Conservation (phyloP, 2,888 invertebrate genomes). For the Neria commutata region DNA sequence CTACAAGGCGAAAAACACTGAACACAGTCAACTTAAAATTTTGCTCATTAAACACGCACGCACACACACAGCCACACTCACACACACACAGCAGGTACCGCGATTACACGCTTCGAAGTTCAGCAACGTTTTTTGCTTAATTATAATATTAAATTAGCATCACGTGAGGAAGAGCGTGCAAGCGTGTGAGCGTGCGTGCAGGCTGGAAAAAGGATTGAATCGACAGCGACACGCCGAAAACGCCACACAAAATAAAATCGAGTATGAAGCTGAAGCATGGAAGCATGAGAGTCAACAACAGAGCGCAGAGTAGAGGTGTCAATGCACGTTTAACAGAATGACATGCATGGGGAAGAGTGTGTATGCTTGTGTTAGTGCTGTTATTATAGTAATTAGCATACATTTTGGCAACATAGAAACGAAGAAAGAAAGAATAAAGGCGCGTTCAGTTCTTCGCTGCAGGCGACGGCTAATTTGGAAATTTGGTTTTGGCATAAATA, state of each 20-base stretch:
- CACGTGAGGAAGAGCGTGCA: conserved; percentile 27
- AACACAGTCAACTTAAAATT: neutral
- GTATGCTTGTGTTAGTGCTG: neutral
- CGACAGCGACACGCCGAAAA: neutral
- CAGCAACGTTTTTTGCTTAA: conserved; percentile 34
- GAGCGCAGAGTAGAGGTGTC: neutral
- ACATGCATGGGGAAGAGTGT: no score
- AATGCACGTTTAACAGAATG: neutral
- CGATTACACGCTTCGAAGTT: neutral
- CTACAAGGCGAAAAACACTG: neutral
- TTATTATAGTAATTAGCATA: conserved; percentile 13
- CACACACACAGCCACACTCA: no score
- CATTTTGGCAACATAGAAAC: neutral
- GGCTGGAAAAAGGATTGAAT: neutral
- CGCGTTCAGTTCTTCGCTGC: neutral
- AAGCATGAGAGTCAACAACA: neutral
- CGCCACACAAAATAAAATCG: neutral
- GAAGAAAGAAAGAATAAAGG: neutral
- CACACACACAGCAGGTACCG: no score
- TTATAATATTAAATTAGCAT: conserved; percentile 35
- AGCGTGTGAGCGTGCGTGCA: neutral
- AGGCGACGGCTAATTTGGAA: no score
- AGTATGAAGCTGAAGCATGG: neutral
- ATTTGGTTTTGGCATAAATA: no score
- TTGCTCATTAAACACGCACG: conserved; percentile 13